Percentiles rank a stretch among this genome's conserved stretches.
phyloP scores from a whole-genome alignment of 2,113 vertebrate species.

The Takifugu bimaculatus region DNA sequence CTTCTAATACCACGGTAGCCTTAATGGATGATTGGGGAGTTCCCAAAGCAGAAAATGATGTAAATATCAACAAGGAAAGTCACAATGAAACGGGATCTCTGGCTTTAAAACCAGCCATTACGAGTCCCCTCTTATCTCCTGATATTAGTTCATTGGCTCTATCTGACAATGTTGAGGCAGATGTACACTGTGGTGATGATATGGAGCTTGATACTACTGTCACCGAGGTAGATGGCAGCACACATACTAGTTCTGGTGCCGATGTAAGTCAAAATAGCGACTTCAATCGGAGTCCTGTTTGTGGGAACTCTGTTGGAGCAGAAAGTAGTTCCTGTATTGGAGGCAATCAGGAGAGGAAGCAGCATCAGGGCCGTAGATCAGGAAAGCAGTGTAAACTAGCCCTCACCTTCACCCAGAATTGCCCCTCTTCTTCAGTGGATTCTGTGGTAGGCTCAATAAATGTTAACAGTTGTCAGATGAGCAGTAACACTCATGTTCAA shows the following conservation, averaged over 20 bases:
- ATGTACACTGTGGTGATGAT: slow-evolving; percentile 14
- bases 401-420: slow-evolving; percentile 78
- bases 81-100: background rate
- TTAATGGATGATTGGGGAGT: slow-evolving; percentile 3
- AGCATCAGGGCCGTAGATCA: slow-evolving; percentile 66
- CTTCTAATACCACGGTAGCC: slow-evolving; percentile 50
- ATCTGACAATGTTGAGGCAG: background rate
- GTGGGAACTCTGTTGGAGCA: slow-evolving; percentile 25
- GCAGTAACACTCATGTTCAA: background rate
- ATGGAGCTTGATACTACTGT: slow-evolving; percentile 25
- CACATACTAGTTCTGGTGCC: slow-evolving; percentile 2
- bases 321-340: slow-evolving; percentile 31
- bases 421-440: slow-evolving; percentile 23
- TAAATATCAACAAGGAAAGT: background rate
- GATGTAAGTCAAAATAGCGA: slow-evolving; percentile 17
- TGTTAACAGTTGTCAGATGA: background rate
- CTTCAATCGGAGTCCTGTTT: slow-evolving; percentile 22
- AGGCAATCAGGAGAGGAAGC: slow-evolving; percentile 60
- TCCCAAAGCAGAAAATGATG: slow-evolving; percentile 6
- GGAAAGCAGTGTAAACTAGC: slow-evolving; percentile 80
- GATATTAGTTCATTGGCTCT: background rate
- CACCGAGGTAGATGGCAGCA: background rate
- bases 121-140: background rate
- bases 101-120: background rate
- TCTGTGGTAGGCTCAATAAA: slow-evolving; percentile 15